Evolutionary conservation across 1,140 invertebrate species (phyloP).

Genomic region (Habropoda laboriosa): DNA sequence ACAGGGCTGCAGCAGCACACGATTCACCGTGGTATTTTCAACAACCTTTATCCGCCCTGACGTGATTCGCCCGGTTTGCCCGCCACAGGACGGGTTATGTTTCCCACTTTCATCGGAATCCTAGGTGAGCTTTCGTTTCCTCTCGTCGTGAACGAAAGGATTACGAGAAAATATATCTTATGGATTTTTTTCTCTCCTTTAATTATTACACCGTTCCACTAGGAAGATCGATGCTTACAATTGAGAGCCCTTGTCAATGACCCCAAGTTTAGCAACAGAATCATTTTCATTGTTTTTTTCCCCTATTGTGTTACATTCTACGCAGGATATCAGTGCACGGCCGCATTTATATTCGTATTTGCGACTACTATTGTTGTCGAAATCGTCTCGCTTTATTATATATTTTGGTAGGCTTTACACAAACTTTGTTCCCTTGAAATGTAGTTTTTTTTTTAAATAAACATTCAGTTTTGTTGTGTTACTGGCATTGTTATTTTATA

Average conservation of each 20-base stretch:
- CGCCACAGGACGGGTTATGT: slow-evolving; percentile 85
- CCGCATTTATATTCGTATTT: slow-evolving; percentile 15
- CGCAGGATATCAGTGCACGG: neutral
- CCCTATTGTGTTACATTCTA: slow-evolving; percentile 2
- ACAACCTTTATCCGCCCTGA: slow-evolving; percentile 56
- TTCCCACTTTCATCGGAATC: slow-evolving; percentile 87
- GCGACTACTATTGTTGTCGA: neutral
- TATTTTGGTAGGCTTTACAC: neutral
- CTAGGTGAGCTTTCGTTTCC: slow-evolving; percentile 82
- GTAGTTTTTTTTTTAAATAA: neutral
- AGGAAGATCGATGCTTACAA: slow-evolving; percentile 37
- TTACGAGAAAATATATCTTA: neutral
- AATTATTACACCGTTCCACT: neutral
- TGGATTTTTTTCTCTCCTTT: neutral
- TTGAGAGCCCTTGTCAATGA: slow-evolving; percentile 47
- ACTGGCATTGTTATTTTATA: neutral
- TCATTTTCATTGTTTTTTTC: slow-evolving; percentile 30
- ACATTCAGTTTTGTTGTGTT: neutral
- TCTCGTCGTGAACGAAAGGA: neutral
- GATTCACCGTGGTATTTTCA: slow-evolving; percentile 1
- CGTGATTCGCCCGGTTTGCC: slow-evolving; percentile 66
- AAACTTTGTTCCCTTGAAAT: neutral
- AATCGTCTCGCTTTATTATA: neutral
- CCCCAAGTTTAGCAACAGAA: slow-evolving; percentile 44
- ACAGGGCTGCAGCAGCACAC: neutral